Evolutionary conservation across 2,113 vertebrate species (phyloP), one percentile per base, ranked within the genome.

Genomic region (Telmatochromis sp.): DNA sequence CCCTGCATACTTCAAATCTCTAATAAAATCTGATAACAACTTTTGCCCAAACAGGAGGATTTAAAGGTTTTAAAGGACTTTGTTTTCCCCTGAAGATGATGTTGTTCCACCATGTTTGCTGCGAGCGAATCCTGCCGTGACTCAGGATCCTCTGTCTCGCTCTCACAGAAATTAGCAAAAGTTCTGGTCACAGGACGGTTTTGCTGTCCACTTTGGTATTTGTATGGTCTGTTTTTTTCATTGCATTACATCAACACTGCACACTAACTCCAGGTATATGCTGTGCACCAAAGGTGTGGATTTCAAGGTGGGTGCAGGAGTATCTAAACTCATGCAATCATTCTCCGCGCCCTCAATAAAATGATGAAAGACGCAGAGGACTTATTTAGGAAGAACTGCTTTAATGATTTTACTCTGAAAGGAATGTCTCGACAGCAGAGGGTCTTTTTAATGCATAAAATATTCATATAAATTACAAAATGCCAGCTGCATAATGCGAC

Each of bases 371-470:
- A 73, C 0, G 68, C 68, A 47, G 68, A 75, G 21, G 40, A 28
- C 68, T 28, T 73, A 45, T 73, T 73, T 47, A 47, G 23, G 68
- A 28, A 3, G 40, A 47, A 75, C 68, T 75, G 68, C 68, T 73
- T 10, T 28, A 73, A 73, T 23, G 12, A 17, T 73, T 47, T 73
- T 47, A 28, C 40, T 75, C 21, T 75, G 68, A 73, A 75, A 9
- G n/a, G n/a, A 14, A 6, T 45, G 4, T 73, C 68, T 45, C 8
- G 40, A 45, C 14, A 47, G 68, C 40, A 75, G 68, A 11, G 40
- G 68, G 6, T 47, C 40, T 11, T 45, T 75, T 75, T 47, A 47
- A 47, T 28, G 1, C 68, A 47, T 40, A 47, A 47, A 47, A 73
- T 73, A 73, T 73, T 73, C 13, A 45, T 45, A 28, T 28, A 47